Conservation (phyloP, 1,140 invertebrate species). For the Homalodisca vitripennis region DNA sequence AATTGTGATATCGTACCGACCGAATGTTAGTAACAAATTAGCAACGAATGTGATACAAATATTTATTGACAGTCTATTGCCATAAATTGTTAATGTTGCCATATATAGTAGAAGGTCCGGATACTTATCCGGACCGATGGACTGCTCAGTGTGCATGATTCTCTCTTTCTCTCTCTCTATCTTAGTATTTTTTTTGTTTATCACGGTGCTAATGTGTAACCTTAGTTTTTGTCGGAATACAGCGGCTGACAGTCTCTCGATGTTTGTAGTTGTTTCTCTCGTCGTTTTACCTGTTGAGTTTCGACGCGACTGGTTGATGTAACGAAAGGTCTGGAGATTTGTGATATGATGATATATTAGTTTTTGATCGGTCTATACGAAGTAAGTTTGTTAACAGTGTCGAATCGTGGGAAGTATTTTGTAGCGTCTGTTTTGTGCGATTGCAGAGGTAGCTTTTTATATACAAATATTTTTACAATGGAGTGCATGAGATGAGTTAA, state of each 20-base stretch:
- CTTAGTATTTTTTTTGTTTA: slow-evolving; percentile 8
- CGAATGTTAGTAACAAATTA: slow-evolving; percentile 21
- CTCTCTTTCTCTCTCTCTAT: slow-evolving; percentile 10
- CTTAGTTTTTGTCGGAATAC: slow-evolving; percentile 1
- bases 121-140: not conserved
- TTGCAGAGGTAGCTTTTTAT: slow-evolving; percentile 18
- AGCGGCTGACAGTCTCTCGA: not conserved
- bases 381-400: slow-evolving; percentile 10
- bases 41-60: slow-evolving; percentile 31
- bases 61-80: slow-evolving; percentile 22
- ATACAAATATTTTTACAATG: slow-evolving; percentile 21
- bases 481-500: slow-evolving; percentile 7
- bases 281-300: not conserved
- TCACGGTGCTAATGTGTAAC: slow-evolving; percentile 13
- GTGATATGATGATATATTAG: slow-evolving; percentile 20
- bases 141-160: not conserved
- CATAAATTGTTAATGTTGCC: slow-evolving; percentile 22
- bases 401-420: slow-evolving; percentile 8
- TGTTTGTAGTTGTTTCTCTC: not conserved
- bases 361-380: slow-evolving; percentile 20
- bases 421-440: not conserved
- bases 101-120: not conserved
- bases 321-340: slow-evolving; percentile 22
- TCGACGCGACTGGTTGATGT: slow-evolving; percentile 16
- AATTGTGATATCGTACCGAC: slow-evolving; percentile 3